These are phyloP conservation scores for Panagrolaimus sp. DNA, from an alignment of 1,140 invertebrate genomes.

Conservation along the genomic window DNA sequence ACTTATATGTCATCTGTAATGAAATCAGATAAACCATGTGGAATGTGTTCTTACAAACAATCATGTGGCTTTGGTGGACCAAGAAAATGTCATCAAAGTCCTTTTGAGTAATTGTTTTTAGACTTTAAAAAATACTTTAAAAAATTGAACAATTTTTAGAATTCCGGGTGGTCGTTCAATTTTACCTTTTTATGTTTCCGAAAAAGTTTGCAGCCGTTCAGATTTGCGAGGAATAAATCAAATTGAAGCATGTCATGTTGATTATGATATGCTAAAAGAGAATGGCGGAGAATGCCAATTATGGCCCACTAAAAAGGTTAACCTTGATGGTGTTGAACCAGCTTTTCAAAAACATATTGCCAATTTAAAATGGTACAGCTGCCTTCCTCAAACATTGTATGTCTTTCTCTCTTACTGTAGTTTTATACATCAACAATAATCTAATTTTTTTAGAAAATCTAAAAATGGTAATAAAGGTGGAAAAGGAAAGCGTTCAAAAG, in stretches of 20 bases:
- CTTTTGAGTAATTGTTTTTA: conserved; percentile 43
- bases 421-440: neutral
- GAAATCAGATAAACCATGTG: conserved; percentile 45
- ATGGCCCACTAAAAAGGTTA: conserved; percentile 50
- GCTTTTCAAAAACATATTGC: conserved; percentile 46
- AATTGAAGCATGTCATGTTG: conserved; percentile 47
- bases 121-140: conserved; percentile 4
- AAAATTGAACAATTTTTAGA: conserved; percentile 38
- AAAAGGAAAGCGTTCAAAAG: conserved; percentile 29
- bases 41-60: conserved; percentile 50
- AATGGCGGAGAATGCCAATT: conserved; percentile 53
- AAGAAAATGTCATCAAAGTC: conserved; percentile 47
- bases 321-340: conserved; percentile 46
- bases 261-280: conserved; percentile 47
- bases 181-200: conserved; percentile 54
- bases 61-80: conserved; percentile 53
- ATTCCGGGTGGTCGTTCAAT: conserved; percentile 50
- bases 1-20: conserved; percentile 42
- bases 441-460: neutral
- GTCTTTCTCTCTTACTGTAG: neutral
- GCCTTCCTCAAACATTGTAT: conserved; percentile 45
- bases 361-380: conserved; percentile 51
- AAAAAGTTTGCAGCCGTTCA: conserved; percentile 46
- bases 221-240: conserved; percentile 49
- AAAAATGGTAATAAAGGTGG: conserved; percentile 9